A percentile compares a stretch with the other conserved stretches of the same genome.
phyloP scores from a whole-genome alignment of 2,888 invertebrate species.

The Coelinius sp. region DNA sequence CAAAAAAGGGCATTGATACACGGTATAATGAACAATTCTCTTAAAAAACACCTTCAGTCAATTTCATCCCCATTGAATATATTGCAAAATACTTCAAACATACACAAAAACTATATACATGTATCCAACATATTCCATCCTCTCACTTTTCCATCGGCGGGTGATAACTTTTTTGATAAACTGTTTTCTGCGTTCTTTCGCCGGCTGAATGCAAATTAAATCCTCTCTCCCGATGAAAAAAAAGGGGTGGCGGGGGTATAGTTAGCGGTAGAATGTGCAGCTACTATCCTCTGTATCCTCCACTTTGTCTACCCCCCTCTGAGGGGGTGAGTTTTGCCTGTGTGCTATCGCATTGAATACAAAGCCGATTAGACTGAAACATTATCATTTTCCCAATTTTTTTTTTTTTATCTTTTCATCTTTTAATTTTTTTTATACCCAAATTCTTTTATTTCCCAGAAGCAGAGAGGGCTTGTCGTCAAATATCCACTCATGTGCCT shows the following conservation, averaged over 20 bases:
- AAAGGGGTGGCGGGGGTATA: slow-evolving; percentile 32
- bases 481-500: background rate
- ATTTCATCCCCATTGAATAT: slow-evolving; percentile 56
- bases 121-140: background rate
- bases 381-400: slow-evolving; percentile 64
- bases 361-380: slow-evolving; percentile 68
- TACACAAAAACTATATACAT: background rate
- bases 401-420: slow-evolving; percentile 49
- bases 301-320: background rate
- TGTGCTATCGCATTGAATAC: slow-evolving; percentile 55
- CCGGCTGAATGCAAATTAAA: slow-evolving; percentile 67
- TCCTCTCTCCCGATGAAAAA: slow-evolving; percentile 51
- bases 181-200: slow-evolving; percentile 66
- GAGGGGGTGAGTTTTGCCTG: slow-evolving; percentile 42
- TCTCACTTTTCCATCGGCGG: slow-evolving; percentile 52
- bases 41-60: slow-evolving; percentile 53
- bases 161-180: slow-evolving; percentile 68
- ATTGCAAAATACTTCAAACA: slow-evolving; percentile 27
- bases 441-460: slow-evolving; percentile 11
- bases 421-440: slow-evolving; percentile 18
- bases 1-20: background rate
- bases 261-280: slow-evolving; percentile 35
- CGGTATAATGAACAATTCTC: slow-evolving; percentile 13
- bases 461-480: background rate
- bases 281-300: background rate